Evolutionary conservation across 1,140 invertebrate species (phyloP).

Genomic region (Drosophila malerkotliana): DNA sequence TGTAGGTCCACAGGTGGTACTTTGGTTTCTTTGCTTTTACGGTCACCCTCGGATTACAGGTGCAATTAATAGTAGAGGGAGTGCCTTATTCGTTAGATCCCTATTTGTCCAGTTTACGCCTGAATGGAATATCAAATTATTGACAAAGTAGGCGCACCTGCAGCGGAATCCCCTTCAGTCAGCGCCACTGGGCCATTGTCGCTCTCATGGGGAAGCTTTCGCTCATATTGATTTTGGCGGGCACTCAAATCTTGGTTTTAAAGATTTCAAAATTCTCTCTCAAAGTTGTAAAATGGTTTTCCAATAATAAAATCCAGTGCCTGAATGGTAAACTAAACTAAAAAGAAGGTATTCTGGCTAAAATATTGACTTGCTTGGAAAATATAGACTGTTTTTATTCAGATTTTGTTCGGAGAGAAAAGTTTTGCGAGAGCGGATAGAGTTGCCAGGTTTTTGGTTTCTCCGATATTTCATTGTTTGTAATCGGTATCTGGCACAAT

Average conservation of each 20-base stretch:
- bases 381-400: not conserved
- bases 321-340: too few relatives aligned
- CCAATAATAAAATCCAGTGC: too few relatives aligned
- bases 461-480: too few relatives aligned
- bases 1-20: constrained; percentile 62
- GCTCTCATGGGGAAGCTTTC: constrained; percentile 24
- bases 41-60: too few relatives aligned
- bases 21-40: not conserved
- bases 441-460: too few relatives aligned
- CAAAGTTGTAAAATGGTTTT: too few relatives aligned
- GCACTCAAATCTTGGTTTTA: constrained; percentile 66
- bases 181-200: constrained; percentile 39
- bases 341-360: too few relatives aligned
- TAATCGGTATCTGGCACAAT: too few relatives aligned
- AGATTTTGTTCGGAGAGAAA: too few relatives aligned
- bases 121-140: constrained; percentile 13
- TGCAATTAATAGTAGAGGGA: not conserved
- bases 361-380: not conserved
- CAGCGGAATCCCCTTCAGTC: constrained; percentile 2
- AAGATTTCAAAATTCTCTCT: constrained; percentile 11
- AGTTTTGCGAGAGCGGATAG: too few relatives aligned
- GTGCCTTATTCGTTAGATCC: not conserved
- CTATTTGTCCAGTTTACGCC: not conserved
- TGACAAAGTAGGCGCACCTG: not conserved
- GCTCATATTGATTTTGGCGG: constrained; percentile 66